Percentiles rank a stretch among this genome's conserved stretches.
phyloP scores from a whole-genome alignment of 2,113 vertebrate genomes.

The Phalacrocorax carbo region DNA sequence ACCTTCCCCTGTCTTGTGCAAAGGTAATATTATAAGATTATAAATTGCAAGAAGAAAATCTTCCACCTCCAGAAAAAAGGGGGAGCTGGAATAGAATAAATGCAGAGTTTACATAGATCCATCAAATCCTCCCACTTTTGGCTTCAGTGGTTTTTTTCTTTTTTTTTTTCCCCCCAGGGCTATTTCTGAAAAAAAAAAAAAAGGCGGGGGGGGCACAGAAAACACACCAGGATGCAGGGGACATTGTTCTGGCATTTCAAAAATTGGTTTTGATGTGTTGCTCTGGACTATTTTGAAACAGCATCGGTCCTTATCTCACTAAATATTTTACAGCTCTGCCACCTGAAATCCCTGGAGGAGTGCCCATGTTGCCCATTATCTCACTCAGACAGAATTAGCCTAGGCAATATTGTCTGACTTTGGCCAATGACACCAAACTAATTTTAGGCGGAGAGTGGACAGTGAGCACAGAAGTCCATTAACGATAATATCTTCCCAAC shows the following conservation, averaged over 20 bases:
- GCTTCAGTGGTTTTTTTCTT: accelerated
- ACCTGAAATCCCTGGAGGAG: background rate
- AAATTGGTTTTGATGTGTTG: background rate
- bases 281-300: background rate
- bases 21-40: background rate
- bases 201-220: background rate
- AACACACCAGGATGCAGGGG: background rate
- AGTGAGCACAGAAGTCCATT: background rate
- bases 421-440: background rate
- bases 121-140: background rate
- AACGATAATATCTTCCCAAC: background rate
- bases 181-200: background rate
- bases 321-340: background rate
- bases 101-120: background rate
- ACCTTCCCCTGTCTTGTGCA: background rate
- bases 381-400: background rate
- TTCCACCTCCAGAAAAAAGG: background rate
- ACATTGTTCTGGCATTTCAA: background rate
- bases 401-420: background rate
- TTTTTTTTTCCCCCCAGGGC: too few species aligned
- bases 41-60: background rate
- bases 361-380: background rate
- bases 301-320: background rate
- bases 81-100: background rate
- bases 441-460: background rate